Evolutionary conservation across 1,140 invertebrate species (phyloP), one percentile per base, ranked within the genome.

Genomic region (Pseudoatta argentina): DNA sequence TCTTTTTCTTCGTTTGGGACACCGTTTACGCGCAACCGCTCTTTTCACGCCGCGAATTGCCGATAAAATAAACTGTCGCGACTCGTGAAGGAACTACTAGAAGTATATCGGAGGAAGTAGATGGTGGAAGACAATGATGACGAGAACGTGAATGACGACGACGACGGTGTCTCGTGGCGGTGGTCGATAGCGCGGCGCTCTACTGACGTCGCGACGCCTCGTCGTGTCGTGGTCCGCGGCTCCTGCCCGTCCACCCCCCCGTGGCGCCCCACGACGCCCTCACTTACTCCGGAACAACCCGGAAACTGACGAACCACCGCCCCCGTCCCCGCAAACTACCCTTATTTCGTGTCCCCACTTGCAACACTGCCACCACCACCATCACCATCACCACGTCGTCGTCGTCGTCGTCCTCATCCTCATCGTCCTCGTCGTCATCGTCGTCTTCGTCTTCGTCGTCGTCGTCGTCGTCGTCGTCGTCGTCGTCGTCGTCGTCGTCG

Each of bases 181-280:
- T 94, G 93, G 93, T 94, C 93, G 94, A 94, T 94, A 94, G 94
- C 93, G 91, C 93, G 93, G 93, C 93, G 93, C 93, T 94, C 93
- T 93, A 94, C 94, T 94, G 93, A 94, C 93, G 94, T 94, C 94
- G 94, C 93, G 93, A 93, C 94, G 94, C 92, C 88, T 92, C 91
- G 93, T 93, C 92, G 92, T 93, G 91, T 93, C 92, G 92, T 93
- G 90, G 92, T 88, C 88, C 92, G 92, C 92, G 89, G 89, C 88
- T 89, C 86, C 86, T 88, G 76, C 85, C 86, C 89, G 77, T 88
- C 76, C 85, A 57, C 78, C 87, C 89, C 86, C 86, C 91, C 88
- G 64, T 82, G 86, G 87, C 90, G 87, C 69, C 71, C 86, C 81
- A 81, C 86, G 83, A 88, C 88, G 86, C 91, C 87, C 92, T 91